phyloP scores from a whole-genome alignment of 2,888 invertebrate genomes.

The Athalia rosae region DNA sequence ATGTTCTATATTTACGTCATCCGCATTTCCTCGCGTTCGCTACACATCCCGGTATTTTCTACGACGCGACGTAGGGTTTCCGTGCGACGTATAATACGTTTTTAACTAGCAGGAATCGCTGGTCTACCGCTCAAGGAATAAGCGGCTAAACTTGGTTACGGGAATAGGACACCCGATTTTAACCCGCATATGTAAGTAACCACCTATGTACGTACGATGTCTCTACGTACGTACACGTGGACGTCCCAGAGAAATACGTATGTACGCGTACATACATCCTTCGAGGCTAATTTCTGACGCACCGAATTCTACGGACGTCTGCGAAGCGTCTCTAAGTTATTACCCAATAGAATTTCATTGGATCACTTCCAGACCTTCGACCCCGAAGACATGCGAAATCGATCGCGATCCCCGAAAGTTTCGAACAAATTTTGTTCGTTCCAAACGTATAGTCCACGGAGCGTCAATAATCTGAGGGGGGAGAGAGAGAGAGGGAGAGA shows the following conservation, averaged over 20 bases:
- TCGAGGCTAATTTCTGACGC: background rate
- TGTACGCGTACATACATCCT: background rate
- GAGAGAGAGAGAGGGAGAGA: too few relatives aligned
- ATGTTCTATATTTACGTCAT: conserved; percentile 59
- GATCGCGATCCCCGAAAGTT: background rate
- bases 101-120: too few relatives aligned
- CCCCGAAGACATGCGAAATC: conserved; percentile 20
- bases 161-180: conserved; percentile 29
- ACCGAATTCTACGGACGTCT: background rate
- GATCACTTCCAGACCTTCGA: conserved; percentile 27
- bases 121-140: background rate
- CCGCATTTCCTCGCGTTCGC: conserved; percentile 23
- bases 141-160: background rate
- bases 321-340: conserved; percentile 29
- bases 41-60: background rate
- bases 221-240: background rate
- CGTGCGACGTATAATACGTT: background rate
- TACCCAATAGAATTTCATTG: conserved; percentile 36
- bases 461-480: too few relatives aligned
- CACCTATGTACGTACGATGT: background rate
- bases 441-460: too few relatives aligned
- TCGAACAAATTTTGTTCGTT: too few relatives aligned
- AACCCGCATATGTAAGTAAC: background rate
- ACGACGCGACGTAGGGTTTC: background rate
- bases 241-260: background rate